Conservation (phyloP, 2,113 vertebrate species). For the Syngnathoides biaculeatus region DNA sequence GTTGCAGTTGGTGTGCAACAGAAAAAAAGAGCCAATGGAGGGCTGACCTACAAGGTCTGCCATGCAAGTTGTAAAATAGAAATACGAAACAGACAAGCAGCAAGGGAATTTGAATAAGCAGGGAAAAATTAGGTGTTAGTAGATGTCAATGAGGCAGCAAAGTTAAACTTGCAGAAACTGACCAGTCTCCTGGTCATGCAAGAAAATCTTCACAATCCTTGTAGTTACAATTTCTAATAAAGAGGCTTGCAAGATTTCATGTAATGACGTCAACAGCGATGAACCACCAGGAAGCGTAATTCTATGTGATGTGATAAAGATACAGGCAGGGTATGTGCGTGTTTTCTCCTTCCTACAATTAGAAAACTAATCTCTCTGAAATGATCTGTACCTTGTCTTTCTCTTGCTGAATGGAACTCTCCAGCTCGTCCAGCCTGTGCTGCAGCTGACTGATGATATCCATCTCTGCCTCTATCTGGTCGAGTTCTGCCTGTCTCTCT, state of each 20-base stretch:
- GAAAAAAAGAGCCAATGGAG: slow-evolving; percentile 7
- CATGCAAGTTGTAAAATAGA: slow-evolving; percentile 22
- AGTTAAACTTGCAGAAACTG: slow-evolving; percentile 1
- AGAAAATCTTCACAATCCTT: background rate
- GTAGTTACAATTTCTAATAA: background rate
- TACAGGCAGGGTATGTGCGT: slow-evolving; percentile 29
- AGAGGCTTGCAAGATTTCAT: background rate
- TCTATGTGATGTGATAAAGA: slow-evolving; percentile 9
- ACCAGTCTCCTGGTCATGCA: background rate
- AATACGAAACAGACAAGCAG: slow-evolving; percentile 12
- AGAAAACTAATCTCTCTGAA: background rate
- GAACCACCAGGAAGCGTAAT: slow-evolving; percentile 12
- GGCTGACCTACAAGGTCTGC: background rate
- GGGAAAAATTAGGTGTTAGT: slow-evolving; percentile 36
- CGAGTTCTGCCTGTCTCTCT: slow-evolving; percentile 82
- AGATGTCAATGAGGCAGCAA: slow-evolving; percentile 25
- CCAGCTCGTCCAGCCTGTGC: slow-evolving; percentile 82
- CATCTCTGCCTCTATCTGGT: slow-evolving; percentile 81
- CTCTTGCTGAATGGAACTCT: slow-evolving; percentile 81
- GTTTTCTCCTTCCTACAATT: background rate
- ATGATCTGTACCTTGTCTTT: slow-evolving; percentile 83
- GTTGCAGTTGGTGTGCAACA: slow-evolving; percentile 11
- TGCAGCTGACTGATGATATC: slow-evolving; percentile 81
- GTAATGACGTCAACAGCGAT: background rate
- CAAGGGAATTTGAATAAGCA: slow-evolving; percentile 18